Conservation (phyloP, 2,888 invertebrate genomes). For the Lepidocyrtinus sp. region DNA sequence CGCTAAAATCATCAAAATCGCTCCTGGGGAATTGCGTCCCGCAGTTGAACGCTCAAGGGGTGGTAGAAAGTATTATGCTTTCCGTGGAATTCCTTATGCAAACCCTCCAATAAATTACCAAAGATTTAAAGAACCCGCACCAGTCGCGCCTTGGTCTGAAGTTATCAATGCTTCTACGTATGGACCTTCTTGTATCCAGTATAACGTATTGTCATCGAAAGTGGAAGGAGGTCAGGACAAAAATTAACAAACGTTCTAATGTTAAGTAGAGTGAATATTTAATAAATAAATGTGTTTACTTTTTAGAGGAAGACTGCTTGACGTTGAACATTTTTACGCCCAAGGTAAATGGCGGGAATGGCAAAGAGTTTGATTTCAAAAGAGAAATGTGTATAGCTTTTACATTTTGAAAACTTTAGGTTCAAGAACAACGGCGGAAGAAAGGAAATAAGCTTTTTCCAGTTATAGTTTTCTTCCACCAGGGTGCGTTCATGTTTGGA, state of each 20-base stretch:
- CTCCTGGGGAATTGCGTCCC: constrained; percentile 61
- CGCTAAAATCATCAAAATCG: constrained; percentile 53
- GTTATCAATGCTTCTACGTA: constrained; percentile 61
- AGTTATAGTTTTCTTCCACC: constrained; percentile 68
- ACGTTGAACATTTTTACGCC: constrained; percentile 65
- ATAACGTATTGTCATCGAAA: constrained; percentile 49
- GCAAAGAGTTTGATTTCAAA: not conserved
- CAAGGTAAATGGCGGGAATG: not conserved
- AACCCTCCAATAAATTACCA: constrained; percentile 54
- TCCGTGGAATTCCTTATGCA: constrained; percentile 62
- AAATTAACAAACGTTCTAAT: not conserved
- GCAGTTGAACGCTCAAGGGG: constrained; percentile 45
- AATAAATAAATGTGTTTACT: not conserved
- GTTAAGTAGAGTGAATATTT: not conserved
- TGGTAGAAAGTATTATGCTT: constrained; percentile 63
- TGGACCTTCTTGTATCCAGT: constrained; percentile 66
- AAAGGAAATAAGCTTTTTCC: constrained; percentile 44
- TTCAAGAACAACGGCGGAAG: constrained; percentile 21
- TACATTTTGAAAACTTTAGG: constrained; percentile 37
- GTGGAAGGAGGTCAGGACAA: constrained; percentile 53
- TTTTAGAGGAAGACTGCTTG: constrained; percentile 48
- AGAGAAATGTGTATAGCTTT: not conserved
- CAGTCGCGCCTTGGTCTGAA: constrained; percentile 61
- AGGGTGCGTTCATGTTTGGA: constrained; percentile 68
- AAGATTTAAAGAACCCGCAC: constrained; percentile 54